Conservation (phyloP, 1,140 invertebrate species). For the Neodiprion virginianus region DNA sequence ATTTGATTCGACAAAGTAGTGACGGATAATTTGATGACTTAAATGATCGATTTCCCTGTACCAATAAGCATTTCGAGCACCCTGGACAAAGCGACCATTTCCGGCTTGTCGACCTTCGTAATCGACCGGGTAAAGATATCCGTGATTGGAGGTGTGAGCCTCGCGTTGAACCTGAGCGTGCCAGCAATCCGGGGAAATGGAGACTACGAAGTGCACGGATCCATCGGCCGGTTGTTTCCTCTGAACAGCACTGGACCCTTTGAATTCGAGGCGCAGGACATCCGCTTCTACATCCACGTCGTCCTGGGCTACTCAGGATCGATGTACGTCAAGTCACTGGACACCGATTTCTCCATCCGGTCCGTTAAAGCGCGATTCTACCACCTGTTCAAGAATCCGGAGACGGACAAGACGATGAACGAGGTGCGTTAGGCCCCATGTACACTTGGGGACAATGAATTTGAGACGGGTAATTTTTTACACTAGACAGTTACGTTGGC, state of each 20-base stretch:
- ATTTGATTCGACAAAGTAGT: no score
- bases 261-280: slow-evolving; percentile 40
- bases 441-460: not conserved
- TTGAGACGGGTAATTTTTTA: no score
- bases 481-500: no score
- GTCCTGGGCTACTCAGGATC: slow-evolving; percentile 50
- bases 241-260: slow-evolving; percentile 46
- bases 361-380: slow-evolving; percentile 41
- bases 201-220: slow-evolving; percentile 50
- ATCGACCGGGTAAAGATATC: slow-evolving; percentile 51
- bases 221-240: slow-evolving; percentile 42
- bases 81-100: slow-evolving; percentile 40
- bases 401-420: slow-evolving; percentile 47
- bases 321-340: slow-evolving; percentile 55
- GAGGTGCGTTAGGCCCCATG: slow-evolving; percentile 34
- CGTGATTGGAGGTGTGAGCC: slow-evolving; percentile 48
- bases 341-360: slow-evolving; percentile 49
- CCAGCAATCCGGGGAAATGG: slow-evolving; percentile 46
- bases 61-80: not conserved
- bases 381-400: slow-evolving; percentile 50
- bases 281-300: slow-evolving; percentile 48
- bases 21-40: not conserved
- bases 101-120: slow-evolving; percentile 48
- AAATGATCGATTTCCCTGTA: not conserved
- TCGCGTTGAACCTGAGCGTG: slow-evolving; percentile 48